These are phyloP conservation scores for Agrotis clavis DNA, from an alignment of 2,888 invertebrate species.

Conservation along the genomic window DNA sequence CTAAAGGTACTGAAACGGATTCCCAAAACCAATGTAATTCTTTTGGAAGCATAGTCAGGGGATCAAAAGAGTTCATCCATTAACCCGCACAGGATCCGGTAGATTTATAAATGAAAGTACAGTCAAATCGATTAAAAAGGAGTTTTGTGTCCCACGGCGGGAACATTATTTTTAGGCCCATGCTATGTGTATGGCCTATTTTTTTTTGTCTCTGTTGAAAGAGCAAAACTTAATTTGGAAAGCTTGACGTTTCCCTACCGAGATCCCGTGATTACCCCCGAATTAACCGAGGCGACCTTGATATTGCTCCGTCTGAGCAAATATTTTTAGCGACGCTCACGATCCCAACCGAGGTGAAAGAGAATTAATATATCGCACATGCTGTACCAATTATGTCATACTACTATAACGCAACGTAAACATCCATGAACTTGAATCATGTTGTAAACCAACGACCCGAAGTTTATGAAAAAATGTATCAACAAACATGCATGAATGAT, in stretches of 20 bases:
- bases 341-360: constrained; percentile 79
- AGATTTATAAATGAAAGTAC: no score
- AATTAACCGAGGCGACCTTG: constrained; percentile 81
- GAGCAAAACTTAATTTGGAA: constrained; percentile 29
- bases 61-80: neutral
- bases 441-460: constrained; percentile 46
- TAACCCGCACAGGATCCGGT: no score
- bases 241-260: constrained; percentile 9
- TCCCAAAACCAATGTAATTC: neutral
- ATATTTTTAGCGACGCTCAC: constrained; percentile 86
- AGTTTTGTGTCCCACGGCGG: no score
- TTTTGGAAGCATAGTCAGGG: neutral
- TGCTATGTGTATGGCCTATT: no score
- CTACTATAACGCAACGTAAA: constrained; percentile 74
- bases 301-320: constrained; percentile 82
- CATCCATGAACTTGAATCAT: constrained; percentile 72
- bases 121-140: no score
- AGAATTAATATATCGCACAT: constrained; percentile 80
- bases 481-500: constrained; percentile 19
- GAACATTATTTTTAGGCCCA: no score
- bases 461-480: constrained; percentile 21
- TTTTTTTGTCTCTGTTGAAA: neutral
- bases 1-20: neutral
- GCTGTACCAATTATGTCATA: constrained; percentile 79
- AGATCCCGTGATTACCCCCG: constrained; percentile 68